phyloP scores from a whole-genome alignment of 1,140 invertebrate genomes.

The Apolygus lucorum region DNA sequence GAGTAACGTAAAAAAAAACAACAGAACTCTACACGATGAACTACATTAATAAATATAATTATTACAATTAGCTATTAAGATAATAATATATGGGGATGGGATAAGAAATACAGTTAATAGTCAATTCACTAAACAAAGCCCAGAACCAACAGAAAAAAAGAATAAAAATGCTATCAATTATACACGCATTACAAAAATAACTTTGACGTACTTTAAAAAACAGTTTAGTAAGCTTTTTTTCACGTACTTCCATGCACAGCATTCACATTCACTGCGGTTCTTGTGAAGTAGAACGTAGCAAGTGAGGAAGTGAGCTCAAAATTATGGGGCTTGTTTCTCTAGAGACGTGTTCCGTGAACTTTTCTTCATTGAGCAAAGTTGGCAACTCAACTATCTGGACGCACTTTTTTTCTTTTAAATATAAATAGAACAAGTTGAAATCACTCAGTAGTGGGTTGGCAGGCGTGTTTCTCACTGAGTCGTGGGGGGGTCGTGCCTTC shows the following conservation, averaged over 20 bases:
- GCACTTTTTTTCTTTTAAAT: background rate
- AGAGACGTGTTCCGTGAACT: background rate
- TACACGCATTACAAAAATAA: background rate
- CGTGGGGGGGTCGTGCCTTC: constrained; percentile 29
- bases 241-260: background rate
- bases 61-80: background rate
- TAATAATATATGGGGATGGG: too few species aligned
- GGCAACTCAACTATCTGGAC: background rate
- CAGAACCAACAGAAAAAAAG: background rate
- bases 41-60: background rate
- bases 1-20: too few species aligned
- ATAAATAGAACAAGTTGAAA: too few species aligned
- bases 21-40: background rate
- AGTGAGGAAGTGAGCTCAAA: background rate
- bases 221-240: background rate
- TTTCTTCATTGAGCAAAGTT: background rate
- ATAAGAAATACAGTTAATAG: too few species aligned
- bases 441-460: background rate
- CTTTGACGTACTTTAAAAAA: background rate
- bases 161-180: background rate
- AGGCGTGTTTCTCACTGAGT: background rate
- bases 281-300: too few species aligned
- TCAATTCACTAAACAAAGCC: background rate
- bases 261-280: background rate
- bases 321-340: background rate